These are phyloP conservation scores for Chionis minor DNA, from an alignment of 2,113 vertebrate species.

Conservation along the genomic window DNA sequence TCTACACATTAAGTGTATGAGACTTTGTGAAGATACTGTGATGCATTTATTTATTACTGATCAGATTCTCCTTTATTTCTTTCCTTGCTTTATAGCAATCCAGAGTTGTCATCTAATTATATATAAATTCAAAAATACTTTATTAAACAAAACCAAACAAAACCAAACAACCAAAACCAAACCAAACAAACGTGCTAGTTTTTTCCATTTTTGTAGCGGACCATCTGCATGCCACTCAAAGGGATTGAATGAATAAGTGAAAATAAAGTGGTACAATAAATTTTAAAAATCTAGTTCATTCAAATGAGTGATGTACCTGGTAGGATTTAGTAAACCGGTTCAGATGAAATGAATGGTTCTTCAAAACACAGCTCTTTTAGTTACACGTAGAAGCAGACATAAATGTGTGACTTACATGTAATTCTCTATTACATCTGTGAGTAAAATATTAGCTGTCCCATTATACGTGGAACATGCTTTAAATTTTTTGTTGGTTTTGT, in stretches of 20 bases:
- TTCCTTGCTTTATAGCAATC: not conserved
- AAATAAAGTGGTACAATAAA: not conserved
- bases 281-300: not conserved
- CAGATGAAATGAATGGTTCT: not conserved
- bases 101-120: not conserved
- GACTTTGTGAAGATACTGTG: not conserved
- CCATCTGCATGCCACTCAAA: not conserved
- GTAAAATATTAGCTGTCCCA: not conserved
- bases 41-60: not conserved
- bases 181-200: rapidly evolving
- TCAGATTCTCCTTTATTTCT: not conserved
- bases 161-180: too few relatives aligned
- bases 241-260: not conserved
- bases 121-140: not conserved
- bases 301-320: not conserved
- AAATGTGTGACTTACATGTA: not conserved
- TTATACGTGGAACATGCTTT: not conserved
- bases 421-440: not conserved
- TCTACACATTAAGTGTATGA: not conserved
- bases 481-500: not conserved
- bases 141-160: not conserved
- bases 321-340: not conserved
- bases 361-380: not conserved
- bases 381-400: not conserved
- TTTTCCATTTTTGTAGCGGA: not conserved